Conservation (phyloP, 2,113 vertebrate genomes). For the Megaceryle torquata region DNA sequence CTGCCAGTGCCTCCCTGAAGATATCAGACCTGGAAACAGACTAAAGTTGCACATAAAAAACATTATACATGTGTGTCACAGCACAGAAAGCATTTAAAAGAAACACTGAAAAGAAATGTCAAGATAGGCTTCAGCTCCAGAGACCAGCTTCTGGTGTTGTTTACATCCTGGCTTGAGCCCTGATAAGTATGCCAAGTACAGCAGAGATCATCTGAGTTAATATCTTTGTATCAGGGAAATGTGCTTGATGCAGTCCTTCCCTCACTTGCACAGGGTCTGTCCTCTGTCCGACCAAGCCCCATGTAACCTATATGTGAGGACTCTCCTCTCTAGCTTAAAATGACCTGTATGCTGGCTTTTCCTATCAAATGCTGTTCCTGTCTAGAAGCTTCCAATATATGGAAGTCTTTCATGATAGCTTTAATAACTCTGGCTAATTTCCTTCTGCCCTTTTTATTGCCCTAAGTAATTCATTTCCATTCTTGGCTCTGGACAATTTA, state of each 20-base stretch:
- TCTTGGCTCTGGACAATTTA: constrained; percentile 1
- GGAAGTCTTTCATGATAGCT: background rate
- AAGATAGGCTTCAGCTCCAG: background rate
- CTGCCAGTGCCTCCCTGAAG: background rate
- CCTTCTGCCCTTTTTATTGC: constrained; percentile 6
- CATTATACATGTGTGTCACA: background rate
- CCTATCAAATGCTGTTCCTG: background rate
- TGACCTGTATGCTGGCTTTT: background rate
- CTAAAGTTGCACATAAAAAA: background rate
- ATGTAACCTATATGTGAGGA: background rate
- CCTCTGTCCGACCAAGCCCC: background rate
- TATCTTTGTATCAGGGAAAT: background rate
- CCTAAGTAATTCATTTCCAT: constrained; percentile 49
- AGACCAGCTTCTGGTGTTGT: background rate
- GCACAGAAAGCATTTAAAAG: background rate
- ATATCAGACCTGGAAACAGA: background rate
- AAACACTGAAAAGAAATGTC: background rate
- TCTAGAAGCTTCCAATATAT: constrained; percentile 10
- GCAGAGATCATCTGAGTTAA: background rate
- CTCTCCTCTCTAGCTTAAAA: background rate
- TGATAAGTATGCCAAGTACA: background rate
- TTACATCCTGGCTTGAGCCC: background rate
- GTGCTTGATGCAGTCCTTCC: background rate
- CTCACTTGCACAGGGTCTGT: background rate
- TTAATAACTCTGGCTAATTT: constrained; percentile 36